Percentiles rank a stretch among this genome's conserved stretches.
These are phyloP conservation scores for Cephus spinipes DNA, from an alignment of 2,888 invertebrate species.

Conservation along the genomic window DNA sequence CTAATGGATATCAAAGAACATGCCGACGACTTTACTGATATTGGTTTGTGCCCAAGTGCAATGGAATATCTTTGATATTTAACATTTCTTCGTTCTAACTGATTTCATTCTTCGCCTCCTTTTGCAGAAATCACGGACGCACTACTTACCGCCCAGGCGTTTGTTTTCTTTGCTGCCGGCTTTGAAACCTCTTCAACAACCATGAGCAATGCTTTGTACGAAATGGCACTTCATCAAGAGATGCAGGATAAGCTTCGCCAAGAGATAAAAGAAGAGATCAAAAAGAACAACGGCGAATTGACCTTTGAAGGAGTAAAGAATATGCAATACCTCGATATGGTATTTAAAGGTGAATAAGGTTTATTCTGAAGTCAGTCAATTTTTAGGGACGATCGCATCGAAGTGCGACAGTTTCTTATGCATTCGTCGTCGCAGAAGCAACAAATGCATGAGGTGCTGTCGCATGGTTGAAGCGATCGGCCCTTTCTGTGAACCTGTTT, in stretches of 20 bases:
- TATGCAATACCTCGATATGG: conserved; percentile 65
- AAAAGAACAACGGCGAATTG: conserved; percentile 53
- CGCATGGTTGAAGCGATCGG: too few relatives aligned
- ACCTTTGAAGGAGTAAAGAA: conserved; percentile 62
- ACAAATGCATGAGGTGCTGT: too few relatives aligned
- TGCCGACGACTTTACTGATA: conserved; percentile 39
- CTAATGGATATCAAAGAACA: conserved; percentile 55
- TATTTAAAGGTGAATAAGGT: conserved; percentile 53
- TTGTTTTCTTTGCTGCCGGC: conserved; percentile 67
- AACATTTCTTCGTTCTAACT: too few relatives aligned
- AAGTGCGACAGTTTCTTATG: too few relatives aligned
- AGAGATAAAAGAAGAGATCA: conserved; percentile 57
- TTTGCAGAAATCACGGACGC: conserved; percentile 55
- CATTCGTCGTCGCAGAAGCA: too few relatives aligned
- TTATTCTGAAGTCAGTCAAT: not conserved
- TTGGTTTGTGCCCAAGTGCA: conserved; percentile 33
- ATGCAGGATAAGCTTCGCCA: conserved; percentile 62
- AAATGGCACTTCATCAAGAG: conserved; percentile 62
- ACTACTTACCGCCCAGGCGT: conserved; percentile 62
- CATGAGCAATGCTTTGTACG: conserved; percentile 63
- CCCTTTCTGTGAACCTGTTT: too few relatives aligned
- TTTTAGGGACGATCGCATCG: too few relatives aligned
- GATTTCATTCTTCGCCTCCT: too few relatives aligned
- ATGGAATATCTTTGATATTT: too few relatives aligned
- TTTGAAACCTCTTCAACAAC: conserved; percentile 68